Base-by-base conservation (phyloP, 2,797 vertebrate genomes). In the Rhadinocentrus ornatus region DNA sequence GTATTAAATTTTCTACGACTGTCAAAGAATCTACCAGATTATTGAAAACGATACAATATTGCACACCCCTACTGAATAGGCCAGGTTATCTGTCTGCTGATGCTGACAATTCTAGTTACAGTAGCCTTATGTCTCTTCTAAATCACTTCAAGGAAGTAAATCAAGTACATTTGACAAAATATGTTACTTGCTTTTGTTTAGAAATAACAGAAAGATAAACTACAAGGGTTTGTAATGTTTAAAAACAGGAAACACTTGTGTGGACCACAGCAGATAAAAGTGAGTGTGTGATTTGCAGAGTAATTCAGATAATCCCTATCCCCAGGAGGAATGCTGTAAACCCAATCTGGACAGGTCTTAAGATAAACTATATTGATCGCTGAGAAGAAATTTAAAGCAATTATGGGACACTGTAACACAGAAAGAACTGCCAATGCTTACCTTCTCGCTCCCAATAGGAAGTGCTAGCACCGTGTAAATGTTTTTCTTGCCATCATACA, bases 401-500 rank as follows among this genome's bases (percentile, higher is more conserved):
- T 50, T 16, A 24, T 18, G 3, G 41, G 24, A 3, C 7, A 20
- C 18, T 0, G 32, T 15, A 35, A 66, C 18, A 24, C 13, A 59
- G 44, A 75, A 69, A 12, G 2, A 54, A 66, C 35, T 11, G 12
- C 66, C 64, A 27, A 66, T 35, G 52, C 73, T 29, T 92, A 99
- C 98, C 96, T 97, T 94, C 88, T 99, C 98, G 0, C 97, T 98
- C 66, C 98, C 97, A 68, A 99, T 99, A 59, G 98, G 98, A 85
- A 99, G 94, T 29, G 97, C 96, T 6, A 97, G 96, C 90, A 99
- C 97, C 0, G 97, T 99, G 91, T 99, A 99, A 90, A 99, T 99
- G 88, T 99, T 99, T 95, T 98, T 99, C 93, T 99, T 99, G 80
- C 98, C 98, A 71, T 99, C 98, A 0, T 99, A 99, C 55, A 99